Evolutionary conservation across 1,140 invertebrate species (phyloP), one percentile per base, ranked within the genome.

Genomic region (Caenorhabditis brenneri): DNA sequence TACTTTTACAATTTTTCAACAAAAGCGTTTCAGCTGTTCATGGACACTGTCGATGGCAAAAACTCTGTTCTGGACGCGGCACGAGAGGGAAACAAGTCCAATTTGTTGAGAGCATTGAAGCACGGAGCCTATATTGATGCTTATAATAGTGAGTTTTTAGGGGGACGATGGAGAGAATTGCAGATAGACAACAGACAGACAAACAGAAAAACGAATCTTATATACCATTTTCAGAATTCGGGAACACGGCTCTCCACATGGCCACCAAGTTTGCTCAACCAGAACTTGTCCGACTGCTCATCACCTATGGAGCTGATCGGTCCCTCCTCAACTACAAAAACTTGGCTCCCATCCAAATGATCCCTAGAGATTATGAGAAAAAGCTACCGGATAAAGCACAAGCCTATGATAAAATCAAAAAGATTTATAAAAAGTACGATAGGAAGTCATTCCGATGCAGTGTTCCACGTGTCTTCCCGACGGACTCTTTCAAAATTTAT

Each of bases 261-360:
- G 31, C 60, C n/a, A 39, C 60, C 9, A 65, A 65, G 2, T 16
- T 1, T 10, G 31, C 10, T 1, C 36, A 65, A 4, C 33, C 60
- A 9, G 60, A 65, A 19, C 33, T 65, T 9, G 60, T 65, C 4
- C 31, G 36, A 65, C 16, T 65, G 16, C 60, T 65, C 15, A 65
- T 65, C 60, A 65, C 33, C 15, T 36, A 65, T 65, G 60, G 60
- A n/a, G 60, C 60, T 33, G 60, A 65, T 36, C 29, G 60, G 15
- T 19, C 29, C 1, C 31, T 36, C 4, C 33, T 65, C 4, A 65
- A 65, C n/a, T 12, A 15, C 3, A 29, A 65, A 12, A 65, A 65
- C 19, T 36, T 19, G 19, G 36, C 29, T n/a, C 60, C 60, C 19
- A 33, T 36, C n/a, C 31, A 65, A n/a, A 65, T 65, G 31, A 33